Evolutionary conservation across 2,888 invertebrate genomes (phyloP), one percentile per base, ranked within the genome.

Genomic region (Elaeidobius kamerunicus): DNA sequence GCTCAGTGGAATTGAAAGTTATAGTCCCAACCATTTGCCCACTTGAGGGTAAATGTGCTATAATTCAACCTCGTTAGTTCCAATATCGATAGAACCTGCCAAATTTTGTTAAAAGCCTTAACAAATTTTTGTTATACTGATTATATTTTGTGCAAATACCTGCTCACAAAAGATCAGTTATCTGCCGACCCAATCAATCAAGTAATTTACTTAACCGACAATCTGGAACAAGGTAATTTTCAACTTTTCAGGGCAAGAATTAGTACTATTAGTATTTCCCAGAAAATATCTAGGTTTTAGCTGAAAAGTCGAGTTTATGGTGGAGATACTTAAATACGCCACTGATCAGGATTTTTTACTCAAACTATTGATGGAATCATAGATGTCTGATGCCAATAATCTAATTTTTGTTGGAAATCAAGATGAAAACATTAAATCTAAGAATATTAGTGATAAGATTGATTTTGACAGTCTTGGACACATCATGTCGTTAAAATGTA

Each of bases 371-470:
- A 52, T 52, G 18, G 11, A 11, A 30, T 30, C 91, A 14, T 99
- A 98, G 98, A 90, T 86, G 67, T 87, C 89, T 68, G 83, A 88
- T 54, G 87, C 86, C 45, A 84, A 82, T 52, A 84, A 82, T 52
- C 78, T 88, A 43, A 84, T 98, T 58, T 91, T 91, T 68, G 88
- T 99, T 65, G 86, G 91, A 9, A 93, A 89, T 69, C 98, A 99
- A 76, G 98, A 98, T 71, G 97, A 96, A 67, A 95, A 89, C 67
- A 96, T 99, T 63, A 98, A 98, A 75, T 97, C 97, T 1, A 96
- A 97, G 72, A 98, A 98, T 73, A 98, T 99, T 60, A 97, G 94
- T 32, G 99, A 99, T 69, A 97, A 97, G 74, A 96, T 99, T 69
- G 93, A 94, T 69, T 95, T 96, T 75, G 94, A 95, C 58, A 91